Evolutionary conservation across 2,113 vertebrate species (phyloP), one percentile per base, ranked within the genome.

Genomic region (Pterocles gutturalis): DNA sequence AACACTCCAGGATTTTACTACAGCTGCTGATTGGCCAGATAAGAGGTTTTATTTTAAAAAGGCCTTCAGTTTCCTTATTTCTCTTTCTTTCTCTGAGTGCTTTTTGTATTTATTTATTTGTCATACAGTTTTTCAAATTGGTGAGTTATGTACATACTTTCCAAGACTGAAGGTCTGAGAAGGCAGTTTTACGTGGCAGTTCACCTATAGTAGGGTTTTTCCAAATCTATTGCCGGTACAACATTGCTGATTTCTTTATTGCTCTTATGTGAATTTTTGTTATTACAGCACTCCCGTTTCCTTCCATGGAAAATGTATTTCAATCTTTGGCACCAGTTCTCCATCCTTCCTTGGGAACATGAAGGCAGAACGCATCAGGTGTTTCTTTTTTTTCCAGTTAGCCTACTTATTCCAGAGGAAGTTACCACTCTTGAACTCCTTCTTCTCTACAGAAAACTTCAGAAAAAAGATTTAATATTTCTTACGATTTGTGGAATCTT

Each of bases 261-360:
- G 69, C 57, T 72, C 64, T 78, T 89, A 58, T 71, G 90, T 92
- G 70, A 58, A 70, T 80, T 73, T 89, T 53, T 83, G 58, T 97
- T 97, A 95, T 92, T 97, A 51, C 49, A 83, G 89, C 77, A 73
- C 90, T 98, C 97, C 92, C 92, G 97, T 95, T 96, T 97, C 95
- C 96, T 98, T 94, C 49, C 94, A 93, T 95, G 96, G 94, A 96
- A 97, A 97, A 93, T 87, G 16, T 96, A 91, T 96, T 98, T 97
- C 80, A 89, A 77, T 95, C 92, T 93, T 96, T 97, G 96, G 94
- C 97, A 96, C 81, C 3, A 24, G 67, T 78, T 85, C 82, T 90
- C 28, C 73, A 80, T 93, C 85, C 90, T 93, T 96, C 84, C 94
- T 71, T 61, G 87, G 89, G 88, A 98, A 49, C 46, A 19, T 41